phyloP scores from a whole-genome alignment of 64 coral and sea anemone genomes.

The Pocillopora verrucosa region DNA sequence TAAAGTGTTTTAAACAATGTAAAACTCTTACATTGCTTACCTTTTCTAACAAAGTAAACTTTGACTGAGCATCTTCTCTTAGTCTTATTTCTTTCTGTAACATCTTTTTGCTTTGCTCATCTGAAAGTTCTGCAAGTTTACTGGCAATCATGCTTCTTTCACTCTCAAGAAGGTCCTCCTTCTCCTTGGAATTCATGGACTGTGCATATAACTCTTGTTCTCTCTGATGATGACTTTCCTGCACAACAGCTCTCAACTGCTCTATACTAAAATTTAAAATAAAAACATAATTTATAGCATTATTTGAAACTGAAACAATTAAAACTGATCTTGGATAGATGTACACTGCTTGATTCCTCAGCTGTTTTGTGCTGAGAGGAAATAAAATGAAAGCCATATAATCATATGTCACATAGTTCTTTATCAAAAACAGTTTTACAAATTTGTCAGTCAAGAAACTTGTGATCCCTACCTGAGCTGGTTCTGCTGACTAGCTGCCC shows the following conservation, averaged over 20 bases:
- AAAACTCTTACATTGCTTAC: conserved; percentile 2
- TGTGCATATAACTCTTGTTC: conserved; percentile 74
- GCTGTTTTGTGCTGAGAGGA: too few species aligned
- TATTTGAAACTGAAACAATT: too few species aligned
- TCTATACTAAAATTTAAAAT: conserved; percentile 60
- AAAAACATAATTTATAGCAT: background rate
- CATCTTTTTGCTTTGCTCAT: conserved; percentile 94
- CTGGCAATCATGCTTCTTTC: conserved; percentile 80
- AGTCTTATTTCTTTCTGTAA: conserved; percentile 91
- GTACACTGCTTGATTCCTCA: too few species aligned
- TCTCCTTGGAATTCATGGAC: conserved; percentile 77
- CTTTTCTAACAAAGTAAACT: conserved; percentile 86
- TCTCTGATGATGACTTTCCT: conserved; percentile 71
- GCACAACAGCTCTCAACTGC: conserved; percentile 68
- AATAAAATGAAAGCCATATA: too few species aligned
- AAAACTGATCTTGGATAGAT: too few species aligned
- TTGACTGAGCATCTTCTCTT: conserved; percentile 93
- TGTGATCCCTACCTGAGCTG: conserved; percentile 62
- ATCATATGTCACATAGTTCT: too few species aligned
- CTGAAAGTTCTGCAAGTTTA: conserved; percentile 90
- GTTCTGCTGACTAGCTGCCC: conserved; percentile 75
- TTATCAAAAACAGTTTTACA: too few species aligned
- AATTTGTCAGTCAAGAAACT: too few species aligned
- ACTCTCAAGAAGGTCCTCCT: conserved; percentile 67
- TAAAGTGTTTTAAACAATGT: background rate